phyloP scores from a whole-genome alignment of 2,888 invertebrate genomes.

The Napeogenes sylphis region DNA sequence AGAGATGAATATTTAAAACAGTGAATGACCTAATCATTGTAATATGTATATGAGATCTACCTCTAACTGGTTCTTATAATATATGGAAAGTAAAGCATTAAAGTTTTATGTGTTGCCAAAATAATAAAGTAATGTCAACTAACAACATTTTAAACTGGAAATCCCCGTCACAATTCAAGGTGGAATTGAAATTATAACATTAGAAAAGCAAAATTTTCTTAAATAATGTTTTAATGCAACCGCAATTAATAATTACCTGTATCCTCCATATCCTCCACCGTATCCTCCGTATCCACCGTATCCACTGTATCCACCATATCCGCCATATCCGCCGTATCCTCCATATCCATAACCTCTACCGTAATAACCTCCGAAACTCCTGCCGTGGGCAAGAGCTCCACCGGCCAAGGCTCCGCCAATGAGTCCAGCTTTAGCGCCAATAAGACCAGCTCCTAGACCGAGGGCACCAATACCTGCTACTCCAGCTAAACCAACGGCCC shows the following conservation, averaged over 20 bases:
- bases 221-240: too few relatives aligned
- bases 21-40: neutral
- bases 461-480: slow-evolving; percentile 47
- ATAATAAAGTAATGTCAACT: too few relatives aligned
- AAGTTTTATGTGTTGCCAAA: too few relatives aligned
- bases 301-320: slow-evolving; percentile 40
- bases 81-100: too few relatives aligned
- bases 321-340: slow-evolving; percentile 39
- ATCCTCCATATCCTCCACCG: slow-evolving; percentile 35
- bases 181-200: too few relatives aligned
- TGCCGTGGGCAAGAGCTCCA: slow-evolving; percentile 36
- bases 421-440: slow-evolving; percentile 61
- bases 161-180: too few relatives aligned
- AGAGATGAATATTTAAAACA: too few relatives aligned
- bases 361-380: slow-evolving; percentile 25
- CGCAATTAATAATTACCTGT: neutral
- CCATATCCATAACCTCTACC: slow-evolving; percentile 31
- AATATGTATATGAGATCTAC: neutral
- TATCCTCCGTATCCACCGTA: slow-evolving; percentile 46
- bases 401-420: slow-evolving; percentile 60
- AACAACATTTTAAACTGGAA: too few relatives aligned
- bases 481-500: slow-evolving; percentile 46
- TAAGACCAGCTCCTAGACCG: slow-evolving; percentile 49
- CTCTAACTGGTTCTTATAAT: too few relatives aligned
- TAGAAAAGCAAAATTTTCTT: too few relatives aligned